Evolutionary conservation across 2,888 invertebrate genomes (phyloP), one percentile per base, ranked within the genome.

Genomic region (Graphium colonna): DNA sequence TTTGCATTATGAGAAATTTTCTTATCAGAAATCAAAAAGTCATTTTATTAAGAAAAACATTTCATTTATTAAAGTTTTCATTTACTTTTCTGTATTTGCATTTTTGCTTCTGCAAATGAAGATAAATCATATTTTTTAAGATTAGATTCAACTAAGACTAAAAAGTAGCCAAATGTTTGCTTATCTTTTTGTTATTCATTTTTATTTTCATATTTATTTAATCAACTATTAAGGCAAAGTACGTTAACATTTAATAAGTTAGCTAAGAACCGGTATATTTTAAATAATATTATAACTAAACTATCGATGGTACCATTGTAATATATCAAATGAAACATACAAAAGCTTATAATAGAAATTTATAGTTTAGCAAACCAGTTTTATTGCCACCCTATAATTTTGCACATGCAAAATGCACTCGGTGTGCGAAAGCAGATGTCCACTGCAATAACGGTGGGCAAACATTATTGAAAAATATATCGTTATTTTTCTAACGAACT

Each of bases 361-460:
- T n/a, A 74, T 75, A 75, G 63, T 67, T 21, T 21, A 21, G 28
- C 26, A 71, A 82, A 82, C 82, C 73, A 68, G 82, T 82, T 81
- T 70, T 61, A 66, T 65, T 61, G 2, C 12, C 50, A 51, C 54
- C 54, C 54, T 46, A 41, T 50, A 50, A 46, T 54, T 54, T 54
- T 46, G 54, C 50, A 46, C 41, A 38, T 46, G 54, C 54, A 9
- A 55, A 50, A 42, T 17, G 7, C 28, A 45, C 28, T 41, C 45
- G 45, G 44, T 54, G 0, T 15, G 41, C 10, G n/a, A 21, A 17
- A 41, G 54, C 54, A 55, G 54, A 55, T 55, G 54, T 45, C n/a
- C 41, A 42, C 5, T 40, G 33, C 45, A 45, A 54, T 40, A 49
- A 44, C 33, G 18, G 15, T 21, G 21, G 21, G 5, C 5, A 21